phyloP scores from a whole-genome alignment of 2,888 invertebrate genomes.

The Synergus umbraculus region DNA sequence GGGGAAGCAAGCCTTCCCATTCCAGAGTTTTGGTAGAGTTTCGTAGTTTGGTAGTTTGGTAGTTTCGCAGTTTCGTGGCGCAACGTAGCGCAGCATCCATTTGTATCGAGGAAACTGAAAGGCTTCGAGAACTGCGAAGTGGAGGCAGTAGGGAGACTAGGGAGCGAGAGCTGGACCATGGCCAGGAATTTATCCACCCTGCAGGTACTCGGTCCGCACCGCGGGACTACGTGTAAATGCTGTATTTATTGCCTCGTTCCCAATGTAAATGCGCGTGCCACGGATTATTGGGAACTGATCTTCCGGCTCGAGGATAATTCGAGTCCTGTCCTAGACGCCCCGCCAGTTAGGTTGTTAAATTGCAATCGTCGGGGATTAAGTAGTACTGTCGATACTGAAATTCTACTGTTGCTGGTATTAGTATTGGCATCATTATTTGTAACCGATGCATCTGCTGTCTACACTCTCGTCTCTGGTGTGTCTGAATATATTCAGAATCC shows the following conservation, averaged over 20 bases:
- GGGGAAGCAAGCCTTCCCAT: constrained; percentile 48
- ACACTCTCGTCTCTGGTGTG: background rate
- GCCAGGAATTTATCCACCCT: constrained; percentile 71
- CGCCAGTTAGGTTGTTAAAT: background rate
- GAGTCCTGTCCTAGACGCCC: constrained; percentile 43
- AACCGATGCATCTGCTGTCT: background rate
- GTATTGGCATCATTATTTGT: background rate
- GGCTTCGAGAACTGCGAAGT: constrained; percentile 60
- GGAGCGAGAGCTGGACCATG: constrained; percentile 64
- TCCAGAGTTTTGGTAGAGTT: constrained; percentile 55
- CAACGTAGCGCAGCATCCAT: constrained; percentile 59
- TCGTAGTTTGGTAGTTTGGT: constrained; percentile 55
- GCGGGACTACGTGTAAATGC: constrained; percentile 62
- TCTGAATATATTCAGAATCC: no score
- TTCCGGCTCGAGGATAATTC: constrained; percentile 63
- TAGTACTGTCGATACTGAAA: constrained; percentile 13
- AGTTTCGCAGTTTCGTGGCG: constrained; percentile 62
- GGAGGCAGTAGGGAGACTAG: background rate
- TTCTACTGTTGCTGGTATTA: background rate
- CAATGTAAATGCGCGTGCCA: constrained; percentile 70
- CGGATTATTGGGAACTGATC: constrained; percentile 70
- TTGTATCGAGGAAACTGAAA: constrained; percentile 64
- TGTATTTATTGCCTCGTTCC: constrained; percentile 69
- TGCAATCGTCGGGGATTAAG: constrained; percentile 29
- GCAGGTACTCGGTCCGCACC: constrained; percentile 57